phyloP scores from a whole-genome alignment of 2,113 vertebrate genomes.

The Poeciliopsis retropinna region DNA sequence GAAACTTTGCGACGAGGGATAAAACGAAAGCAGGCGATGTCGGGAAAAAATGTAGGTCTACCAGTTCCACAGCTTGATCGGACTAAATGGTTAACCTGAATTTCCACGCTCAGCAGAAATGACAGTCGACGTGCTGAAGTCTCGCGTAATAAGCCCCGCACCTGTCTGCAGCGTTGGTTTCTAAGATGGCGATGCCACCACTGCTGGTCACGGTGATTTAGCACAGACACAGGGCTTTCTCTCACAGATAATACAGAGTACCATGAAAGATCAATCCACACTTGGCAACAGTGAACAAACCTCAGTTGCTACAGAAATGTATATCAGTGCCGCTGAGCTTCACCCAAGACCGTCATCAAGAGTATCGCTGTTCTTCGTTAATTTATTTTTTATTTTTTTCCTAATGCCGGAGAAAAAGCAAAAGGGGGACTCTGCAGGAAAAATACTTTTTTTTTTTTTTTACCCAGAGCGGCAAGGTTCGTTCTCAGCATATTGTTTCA shows the following conservation, averaged over 20 bases:
- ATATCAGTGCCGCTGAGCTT: conserved; percentile 64
- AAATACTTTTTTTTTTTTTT: conserved; percentile 71
- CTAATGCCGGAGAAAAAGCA: conserved; percentile 51
- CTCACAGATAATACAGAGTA: conserved; percentile 52
- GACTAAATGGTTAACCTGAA: conserved; percentile 54
- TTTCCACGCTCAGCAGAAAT: conserved; percentile 44
- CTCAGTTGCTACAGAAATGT: conserved; percentile 78
- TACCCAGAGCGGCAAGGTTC: conserved; percentile 55
- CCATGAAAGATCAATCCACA: conserved; percentile 65
- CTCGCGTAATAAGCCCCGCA: conserved; percentile 9
- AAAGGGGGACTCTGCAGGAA: conserved; percentile 38
- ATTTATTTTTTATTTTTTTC: conserved; percentile 50
- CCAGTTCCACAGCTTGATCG: conserved; percentile 20
- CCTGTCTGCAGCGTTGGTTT: conserved; percentile 52
- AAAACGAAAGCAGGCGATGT: conserved; percentile 8
- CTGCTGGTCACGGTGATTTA: conserved; percentile 52
- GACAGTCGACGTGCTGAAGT: conserved; percentile 10
- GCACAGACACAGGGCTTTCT: conserved; percentile 71
- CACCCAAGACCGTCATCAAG: conserved; percentile 53
- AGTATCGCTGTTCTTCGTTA: conserved; percentile 64
- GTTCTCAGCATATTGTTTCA: conserved; percentile 80
- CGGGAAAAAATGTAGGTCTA: conserved; percentile 69
- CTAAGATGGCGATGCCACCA: conserved; percentile 35
- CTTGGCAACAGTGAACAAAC: conserved; percentile 75
- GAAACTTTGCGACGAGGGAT: neutral